Conservation (phyloP, 2,888 invertebrate genomes). For the Podabrus alpinus region DNA sequence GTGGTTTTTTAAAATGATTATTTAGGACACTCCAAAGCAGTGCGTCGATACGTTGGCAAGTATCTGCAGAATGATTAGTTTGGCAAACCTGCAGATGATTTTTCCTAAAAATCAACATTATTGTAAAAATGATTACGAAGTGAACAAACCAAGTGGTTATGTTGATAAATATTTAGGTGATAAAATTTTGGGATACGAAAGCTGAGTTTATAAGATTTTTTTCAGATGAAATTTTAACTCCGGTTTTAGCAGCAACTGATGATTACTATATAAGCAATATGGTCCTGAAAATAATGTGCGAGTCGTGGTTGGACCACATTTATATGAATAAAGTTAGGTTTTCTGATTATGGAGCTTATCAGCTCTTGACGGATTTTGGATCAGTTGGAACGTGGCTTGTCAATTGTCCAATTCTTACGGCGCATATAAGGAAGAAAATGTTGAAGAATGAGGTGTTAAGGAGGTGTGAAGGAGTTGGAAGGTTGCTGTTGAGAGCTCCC, state of each 20-base stretch:
- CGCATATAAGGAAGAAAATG: constrained; percentile 61
- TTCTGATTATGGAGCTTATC: constrained; percentile 77
- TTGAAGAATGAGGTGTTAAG: constrained; percentile 68
- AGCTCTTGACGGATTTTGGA: constrained; percentile 80
- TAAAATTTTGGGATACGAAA: constrained; percentile 54
- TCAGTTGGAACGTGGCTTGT: constrained; percentile 78
- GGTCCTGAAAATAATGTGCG: constrained; percentile 80
- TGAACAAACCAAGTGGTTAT: constrained; percentile 62
- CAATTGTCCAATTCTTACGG: constrained; percentile 62
- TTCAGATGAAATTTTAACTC: constrained; percentile 73
- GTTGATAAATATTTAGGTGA: constrained; percentile 68
- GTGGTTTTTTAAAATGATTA: constrained; percentile 24
- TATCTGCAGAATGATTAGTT: constrained; percentile 75
- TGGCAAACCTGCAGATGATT: constrained; percentile 81
- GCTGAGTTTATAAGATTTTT: constrained; percentile 37
- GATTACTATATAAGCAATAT: constrained; percentile 76
- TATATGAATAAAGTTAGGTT: constrained; percentile 82
- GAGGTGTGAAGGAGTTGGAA: constrained; percentile 85
- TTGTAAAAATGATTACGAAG: constrained; percentile 56
- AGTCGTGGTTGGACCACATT: constrained; percentile 87
- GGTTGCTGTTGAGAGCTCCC: constrained; percentile 76
- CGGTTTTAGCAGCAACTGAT: constrained; percentile 76
- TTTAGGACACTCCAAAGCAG: constrained; percentile 72
- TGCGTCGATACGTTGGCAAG: constrained; percentile 73
- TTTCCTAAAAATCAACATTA: constrained; percentile 75